Conservation (phyloP, 2,113 vertebrate genomes). For the Sceloporus undulatus region DNA sequence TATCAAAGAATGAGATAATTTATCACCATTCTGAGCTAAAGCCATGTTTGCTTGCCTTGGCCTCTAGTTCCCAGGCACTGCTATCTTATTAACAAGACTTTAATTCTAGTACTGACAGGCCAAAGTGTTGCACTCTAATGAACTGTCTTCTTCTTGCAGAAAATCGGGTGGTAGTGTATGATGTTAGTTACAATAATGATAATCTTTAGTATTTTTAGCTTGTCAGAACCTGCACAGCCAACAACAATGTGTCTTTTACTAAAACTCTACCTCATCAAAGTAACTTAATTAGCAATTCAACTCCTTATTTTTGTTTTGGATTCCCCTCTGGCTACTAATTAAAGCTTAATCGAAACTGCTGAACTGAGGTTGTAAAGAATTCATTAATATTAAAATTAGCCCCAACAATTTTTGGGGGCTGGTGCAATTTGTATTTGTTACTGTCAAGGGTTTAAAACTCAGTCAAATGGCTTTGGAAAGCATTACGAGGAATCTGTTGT, state of each 20-base stretch:
- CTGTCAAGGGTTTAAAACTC: constrained; percentile 88
- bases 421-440: constrained; percentile 91
- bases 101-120: constrained; percentile 79
- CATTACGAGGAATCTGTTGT: constrained; percentile 74
- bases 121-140: constrained; percentile 78
- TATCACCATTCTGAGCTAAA: constrained; percentile 73
- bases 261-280: constrained; percentile 91
- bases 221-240: constrained; percentile 86
- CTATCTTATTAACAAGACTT: constrained; percentile 80
- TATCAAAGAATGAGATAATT: constrained; percentile 75
- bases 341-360: constrained; percentile 99
- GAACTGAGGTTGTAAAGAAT: constrained; percentile 99
- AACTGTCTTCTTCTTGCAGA: constrained; percentile 77
- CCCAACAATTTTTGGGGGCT: constrained; percentile 91
- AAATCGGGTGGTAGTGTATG: constrained; percentile 70
- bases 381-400: constrained; percentile 99
- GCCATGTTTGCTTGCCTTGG: constrained; percentile 65
- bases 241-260: constrained; percentile 89
- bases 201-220: constrained; percentile 89
- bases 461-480: constrained; percentile 79
- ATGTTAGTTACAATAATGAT: constrained; percentile 84
- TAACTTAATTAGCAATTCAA: constrained; percentile 99
- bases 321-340: constrained; percentile 99
- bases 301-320: constrained; percentile 99
- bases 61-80: constrained; percentile 61